phyloP scores from a whole-genome alignment of 2,113 vertebrate genomes.

The Amphilophus citrinellus region DNA sequence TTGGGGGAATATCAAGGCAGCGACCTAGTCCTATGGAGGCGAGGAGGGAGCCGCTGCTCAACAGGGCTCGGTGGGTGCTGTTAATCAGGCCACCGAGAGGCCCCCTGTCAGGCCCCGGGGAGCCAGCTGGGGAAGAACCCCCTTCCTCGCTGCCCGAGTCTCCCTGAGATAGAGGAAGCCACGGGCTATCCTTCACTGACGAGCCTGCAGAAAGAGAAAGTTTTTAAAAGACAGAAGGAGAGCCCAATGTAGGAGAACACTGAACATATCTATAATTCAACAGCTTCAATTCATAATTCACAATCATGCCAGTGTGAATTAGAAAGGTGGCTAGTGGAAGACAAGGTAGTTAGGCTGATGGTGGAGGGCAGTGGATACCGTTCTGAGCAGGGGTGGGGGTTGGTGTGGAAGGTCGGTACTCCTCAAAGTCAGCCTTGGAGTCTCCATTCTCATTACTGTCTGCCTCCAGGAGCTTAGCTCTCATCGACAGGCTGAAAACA shows the following conservation, averaged over 20 bases:
- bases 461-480: conserved; percentile 86
- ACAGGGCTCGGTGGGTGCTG: conserved; percentile 83
- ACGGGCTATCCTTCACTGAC: conserved; percentile 69
- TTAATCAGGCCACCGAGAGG: conserved; percentile 68
- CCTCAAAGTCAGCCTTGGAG: conserved; percentile 83
- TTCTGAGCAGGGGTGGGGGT: conserved; percentile 76
- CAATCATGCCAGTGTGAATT: conserved; percentile 30
- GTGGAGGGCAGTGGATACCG: conserved; percentile 69
- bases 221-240: conserved; percentile 1
- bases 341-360: background rate
- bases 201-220: conserved; percentile 60
- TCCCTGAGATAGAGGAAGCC: conserved; percentile 72
- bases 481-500: conserved; percentile 71
- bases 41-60: conserved; percentile 82
- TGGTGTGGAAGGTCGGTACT: conserved; percentile 76
- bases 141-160: conserved; percentile 70
- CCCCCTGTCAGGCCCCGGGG: conserved; percentile 65
- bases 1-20: conserved; percentile 70
- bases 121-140: conserved; percentile 58
- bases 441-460: conserved; percentile 83
- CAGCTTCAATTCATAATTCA: conserved; percentile 53
- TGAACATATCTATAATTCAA: conserved; percentile 54
- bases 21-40: conserved; percentile 87
- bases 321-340: conserved; percentile 22
- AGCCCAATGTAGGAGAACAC: conserved; percentile 19